Conservation (phyloP, 1,140 invertebrate genomes). For the Eulimnadia texana region DNA sequence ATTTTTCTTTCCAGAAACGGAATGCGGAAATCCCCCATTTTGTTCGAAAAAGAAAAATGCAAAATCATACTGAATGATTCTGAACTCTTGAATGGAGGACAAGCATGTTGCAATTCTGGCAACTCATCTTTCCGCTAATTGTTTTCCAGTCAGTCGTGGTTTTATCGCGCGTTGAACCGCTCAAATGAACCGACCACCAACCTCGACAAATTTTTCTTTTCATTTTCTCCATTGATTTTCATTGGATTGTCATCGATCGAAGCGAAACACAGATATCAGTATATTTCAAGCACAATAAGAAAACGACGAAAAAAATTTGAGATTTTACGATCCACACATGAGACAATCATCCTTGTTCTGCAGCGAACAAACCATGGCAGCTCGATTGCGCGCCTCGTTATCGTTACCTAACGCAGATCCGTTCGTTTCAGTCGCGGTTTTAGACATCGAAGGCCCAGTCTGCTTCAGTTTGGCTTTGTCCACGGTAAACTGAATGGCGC, state of each 20-base stretch:
- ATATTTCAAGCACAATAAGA: not conserved
- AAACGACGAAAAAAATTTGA: not conserved
- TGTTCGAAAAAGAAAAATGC: not conserved
- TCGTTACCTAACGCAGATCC: constrained; percentile 26
- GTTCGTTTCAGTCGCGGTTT: constrained; percentile 18
- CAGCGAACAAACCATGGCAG: constrained; percentile 69
- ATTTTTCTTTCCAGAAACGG: not conserved
- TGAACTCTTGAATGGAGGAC: not conserved
- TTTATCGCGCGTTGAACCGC: not conserved
- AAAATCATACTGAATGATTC: too few relatives aligned
- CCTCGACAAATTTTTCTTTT: not conserved
- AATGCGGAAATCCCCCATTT: not conserved
- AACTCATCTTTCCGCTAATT: not conserved
- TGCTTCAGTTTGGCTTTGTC: constrained; percentile 64
- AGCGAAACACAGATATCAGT: not conserved
- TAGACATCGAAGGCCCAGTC: constrained; percentile 22
- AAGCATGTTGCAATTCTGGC: not conserved
- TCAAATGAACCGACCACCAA: not conserved
- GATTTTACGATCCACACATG: constrained; percentile 49
- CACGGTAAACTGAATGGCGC: constrained; percentile 95
- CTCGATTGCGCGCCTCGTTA: constrained; percentile 43
- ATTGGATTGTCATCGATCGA: not conserved
- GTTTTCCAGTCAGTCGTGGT: not conserved
- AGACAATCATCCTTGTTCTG: constrained; percentile 84
- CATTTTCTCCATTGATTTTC: not conserved